Evolutionary conservation across 35 echinoderm and acorn worm genomes (phyloP).

Genomic region (Hemicentrotus pulcherrimus): DNA sequence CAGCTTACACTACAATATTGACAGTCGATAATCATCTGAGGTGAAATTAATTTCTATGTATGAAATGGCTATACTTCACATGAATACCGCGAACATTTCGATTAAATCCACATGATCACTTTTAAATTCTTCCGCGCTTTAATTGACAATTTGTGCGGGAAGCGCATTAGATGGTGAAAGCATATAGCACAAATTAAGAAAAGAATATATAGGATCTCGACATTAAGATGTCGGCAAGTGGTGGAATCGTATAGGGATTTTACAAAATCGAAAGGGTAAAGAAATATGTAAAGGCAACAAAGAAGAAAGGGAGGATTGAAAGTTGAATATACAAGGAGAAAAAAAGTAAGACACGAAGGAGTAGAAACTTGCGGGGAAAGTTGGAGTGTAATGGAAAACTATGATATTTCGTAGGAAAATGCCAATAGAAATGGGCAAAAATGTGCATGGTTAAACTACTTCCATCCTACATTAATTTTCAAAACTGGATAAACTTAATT

Average conservation of each 20-base stretch:
- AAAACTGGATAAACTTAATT: no score
- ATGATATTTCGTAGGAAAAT: no score
- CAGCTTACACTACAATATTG: no score
- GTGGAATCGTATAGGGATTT: background rate
- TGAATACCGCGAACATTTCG: background rate
- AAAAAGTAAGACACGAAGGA: background rate
- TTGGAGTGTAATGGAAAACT: background rate
- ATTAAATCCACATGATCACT: background rate
- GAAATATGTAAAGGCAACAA: background rate
- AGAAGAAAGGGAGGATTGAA: background rate
- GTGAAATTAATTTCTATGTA: background rate
- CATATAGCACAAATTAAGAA: background rate
- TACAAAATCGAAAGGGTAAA: background rate
- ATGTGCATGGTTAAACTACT: no score
- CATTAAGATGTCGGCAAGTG: background rate
- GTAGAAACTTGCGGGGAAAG: background rate
- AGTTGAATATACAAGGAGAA: background rate
- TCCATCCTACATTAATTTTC: no score
- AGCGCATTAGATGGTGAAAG: conserved; percentile 10
- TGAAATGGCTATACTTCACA: background rate
- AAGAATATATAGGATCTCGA: background rate
- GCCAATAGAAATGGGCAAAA: no score
- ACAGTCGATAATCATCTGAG: background rate
- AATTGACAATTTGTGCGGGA: background rate
- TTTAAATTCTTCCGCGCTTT: background rate